Evolutionary conservation across 2,888 invertebrate genomes (phyloP).

Genomic region (Prosopocoilus inquinatus): DNA sequence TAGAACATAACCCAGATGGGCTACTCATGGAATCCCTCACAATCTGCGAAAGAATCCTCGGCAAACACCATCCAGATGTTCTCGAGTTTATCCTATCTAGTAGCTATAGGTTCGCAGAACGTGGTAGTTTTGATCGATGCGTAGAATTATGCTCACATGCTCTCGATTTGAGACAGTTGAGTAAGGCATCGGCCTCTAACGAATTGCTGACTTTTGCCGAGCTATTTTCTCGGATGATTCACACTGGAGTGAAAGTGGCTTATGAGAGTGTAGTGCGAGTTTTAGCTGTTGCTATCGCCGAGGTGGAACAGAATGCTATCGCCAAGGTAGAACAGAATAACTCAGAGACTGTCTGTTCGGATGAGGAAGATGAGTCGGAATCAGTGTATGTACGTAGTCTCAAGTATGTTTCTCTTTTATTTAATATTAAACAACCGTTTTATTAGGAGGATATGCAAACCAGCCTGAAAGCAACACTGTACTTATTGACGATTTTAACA

Average conservation of each 20-base stretch:
- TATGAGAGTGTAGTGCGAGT: constrained; percentile 67
- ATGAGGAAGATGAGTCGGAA: constrained; percentile 62
- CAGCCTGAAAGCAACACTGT: constrained; percentile 82
- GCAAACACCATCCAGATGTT: constrained; percentile 71
- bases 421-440: constrained; percentile 15
- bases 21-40: constrained; percentile 90
- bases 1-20: constrained; percentile 72
- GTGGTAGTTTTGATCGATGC: constrained; percentile 77
- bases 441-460: constrained; percentile 78
- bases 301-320: no score
- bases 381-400: constrained; percentile 54
- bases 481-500: constrained; percentile 78
- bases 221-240: constrained; percentile 91
- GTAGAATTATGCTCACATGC: constrained; percentile 87
- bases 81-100: constrained; percentile 72
- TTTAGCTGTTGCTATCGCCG: constrained; percentile 69
- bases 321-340: constrained; percentile 72
- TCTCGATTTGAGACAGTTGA: constrained; percentile 70
- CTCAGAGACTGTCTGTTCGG: constrained; percentile 63
- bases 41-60: constrained; percentile 80
- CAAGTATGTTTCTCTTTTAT: not conserved
- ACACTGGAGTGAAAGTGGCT: constrained; percentile 69
- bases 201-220: constrained; percentile 88
- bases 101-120: constrained; percentile 93
- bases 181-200: constrained; percentile 76